Conservation (phyloP, 2,797 vertebrate species). For the Sibirionetta formosa region DNA sequence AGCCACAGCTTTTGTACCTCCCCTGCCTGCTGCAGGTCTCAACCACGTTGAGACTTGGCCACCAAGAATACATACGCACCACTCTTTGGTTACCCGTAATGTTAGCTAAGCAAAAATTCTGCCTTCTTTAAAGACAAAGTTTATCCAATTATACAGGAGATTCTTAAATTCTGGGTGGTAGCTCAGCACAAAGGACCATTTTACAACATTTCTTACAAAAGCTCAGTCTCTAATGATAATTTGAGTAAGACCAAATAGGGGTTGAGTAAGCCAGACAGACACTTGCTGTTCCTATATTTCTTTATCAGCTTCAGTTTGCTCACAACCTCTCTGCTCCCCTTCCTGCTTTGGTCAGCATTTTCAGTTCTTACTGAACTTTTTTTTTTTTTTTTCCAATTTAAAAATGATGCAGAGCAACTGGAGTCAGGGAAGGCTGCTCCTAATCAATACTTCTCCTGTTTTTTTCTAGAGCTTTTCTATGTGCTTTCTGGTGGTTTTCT, state of each 20-base stretch:
- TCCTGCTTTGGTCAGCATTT: not conserved
- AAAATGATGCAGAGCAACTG: not conserved
- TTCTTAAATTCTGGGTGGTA: not conserved
- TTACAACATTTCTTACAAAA: not conserved
- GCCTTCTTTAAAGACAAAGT: not conserved
- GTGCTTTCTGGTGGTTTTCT: not conserved
- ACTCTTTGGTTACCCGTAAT: fast-evolving
- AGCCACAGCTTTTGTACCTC: not conserved
- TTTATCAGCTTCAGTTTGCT: not conserved
- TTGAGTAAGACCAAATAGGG: not conserved
- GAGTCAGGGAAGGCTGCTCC: not conserved
- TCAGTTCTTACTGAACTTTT: fast-evolving
- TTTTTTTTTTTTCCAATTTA: too few species aligned
- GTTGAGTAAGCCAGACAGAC: not conserved
- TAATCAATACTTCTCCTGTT: not conserved
- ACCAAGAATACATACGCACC: not conserved
- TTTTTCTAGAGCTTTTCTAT: not conserved
- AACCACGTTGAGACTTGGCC: fast-evolving
- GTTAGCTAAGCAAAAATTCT: not conserved
- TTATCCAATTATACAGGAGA: not conserved
- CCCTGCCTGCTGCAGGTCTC: not conserved
- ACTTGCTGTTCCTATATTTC: not conserved
- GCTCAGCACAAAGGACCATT: not conserved
- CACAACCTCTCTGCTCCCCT: not conserved
- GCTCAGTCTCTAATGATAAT: not conserved